Base-by-base conservation (phyloP, 2,113 vertebrate species). In the Myrmecobius fasciatus region DNA sequence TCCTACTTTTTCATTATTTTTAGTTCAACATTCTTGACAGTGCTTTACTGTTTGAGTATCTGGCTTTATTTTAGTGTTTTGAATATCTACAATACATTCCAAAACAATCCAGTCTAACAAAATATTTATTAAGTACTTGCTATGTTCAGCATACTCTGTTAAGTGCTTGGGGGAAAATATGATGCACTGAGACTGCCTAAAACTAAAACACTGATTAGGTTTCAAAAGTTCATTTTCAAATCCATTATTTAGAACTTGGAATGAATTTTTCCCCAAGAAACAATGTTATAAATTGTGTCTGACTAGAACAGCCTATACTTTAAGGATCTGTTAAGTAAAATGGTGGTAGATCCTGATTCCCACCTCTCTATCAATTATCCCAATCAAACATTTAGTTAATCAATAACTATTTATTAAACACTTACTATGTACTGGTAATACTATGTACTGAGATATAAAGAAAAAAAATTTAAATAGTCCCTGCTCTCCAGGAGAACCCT, bases 21-120 rank as follows among this genome's bases (percentile, higher is more conserved):
- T 89, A 24, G 17, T 56, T 56, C 94, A 22, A 3, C 48, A 75
- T 67, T 53, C 94, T 91, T 51, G 26, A 88, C 75, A 8, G 54
- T 89, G 52, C 51, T 46, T 52, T 90, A 67, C 51, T 36, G 26
- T 54, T 53, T 51, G 56, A 25, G 53, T 93, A 51, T 22, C 47
- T 51, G 89, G 2, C 47, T 83, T 92, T 36, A 0, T 3, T 52
- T 6, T 83, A 83, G 67, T 24, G 20, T 20, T 43, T 24, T n/a
- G 36, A 83, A 83, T 83, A 83, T 83, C 43, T 83, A 43, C 17
- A 83, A 43, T 22, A 24, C 25, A 51, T 54, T 10, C 25, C 46
- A 36, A 52, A 48, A 53, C 89, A 92, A 49, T 94, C 49, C 36
- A 89, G 96, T 96, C 91, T 89, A 96, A 92, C 90, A 90, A 48